phyloP scores from a whole-genome alignment of 2,797 vertebrate genomes.

The Pipistrellus pygmaeus region DNA sequence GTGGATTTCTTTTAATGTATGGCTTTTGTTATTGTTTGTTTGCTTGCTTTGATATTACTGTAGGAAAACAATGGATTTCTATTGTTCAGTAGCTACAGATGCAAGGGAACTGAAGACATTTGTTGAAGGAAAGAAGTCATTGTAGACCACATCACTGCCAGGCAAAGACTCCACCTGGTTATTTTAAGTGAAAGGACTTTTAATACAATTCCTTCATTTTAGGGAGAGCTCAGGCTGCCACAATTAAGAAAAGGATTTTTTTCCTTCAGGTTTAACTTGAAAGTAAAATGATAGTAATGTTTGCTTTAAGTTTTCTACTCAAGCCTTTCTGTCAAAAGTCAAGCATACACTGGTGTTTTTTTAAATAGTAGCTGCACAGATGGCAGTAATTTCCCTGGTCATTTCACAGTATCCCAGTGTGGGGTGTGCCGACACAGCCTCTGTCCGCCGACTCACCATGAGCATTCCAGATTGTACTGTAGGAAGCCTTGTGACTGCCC shows the following conservation, averaged over 20 bases:
- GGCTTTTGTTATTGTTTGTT: background rate
- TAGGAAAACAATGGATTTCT: background rate
- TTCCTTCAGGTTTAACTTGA: background rate
- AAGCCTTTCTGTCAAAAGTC: background rate
- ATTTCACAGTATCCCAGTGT: background rate
- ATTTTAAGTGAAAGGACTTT: background rate
- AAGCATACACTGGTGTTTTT: conserved; percentile 21
- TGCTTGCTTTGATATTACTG: background rate
- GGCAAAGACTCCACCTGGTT: background rate
- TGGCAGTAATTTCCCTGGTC: conserved; percentile 4
- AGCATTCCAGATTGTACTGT: background rate
- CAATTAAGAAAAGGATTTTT: background rate
- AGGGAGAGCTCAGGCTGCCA: background rate
- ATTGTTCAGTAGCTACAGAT: background rate
- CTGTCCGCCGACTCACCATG: background rate
- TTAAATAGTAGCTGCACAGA: background rate
- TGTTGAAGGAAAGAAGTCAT: background rate
- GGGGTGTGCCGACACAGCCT: background rate
- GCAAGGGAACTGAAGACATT: background rate
- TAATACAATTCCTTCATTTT: background rate
- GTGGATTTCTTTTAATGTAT: background rate
- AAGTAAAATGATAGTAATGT: conserved; percentile 15
- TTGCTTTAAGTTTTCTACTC: background rate
- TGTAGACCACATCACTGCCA: background rate
- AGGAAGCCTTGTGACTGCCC: background rate